Evolutionary conservation across 2,888 invertebrate genomes (phyloP).

Genomic region (Drosophila falleni): DNA sequence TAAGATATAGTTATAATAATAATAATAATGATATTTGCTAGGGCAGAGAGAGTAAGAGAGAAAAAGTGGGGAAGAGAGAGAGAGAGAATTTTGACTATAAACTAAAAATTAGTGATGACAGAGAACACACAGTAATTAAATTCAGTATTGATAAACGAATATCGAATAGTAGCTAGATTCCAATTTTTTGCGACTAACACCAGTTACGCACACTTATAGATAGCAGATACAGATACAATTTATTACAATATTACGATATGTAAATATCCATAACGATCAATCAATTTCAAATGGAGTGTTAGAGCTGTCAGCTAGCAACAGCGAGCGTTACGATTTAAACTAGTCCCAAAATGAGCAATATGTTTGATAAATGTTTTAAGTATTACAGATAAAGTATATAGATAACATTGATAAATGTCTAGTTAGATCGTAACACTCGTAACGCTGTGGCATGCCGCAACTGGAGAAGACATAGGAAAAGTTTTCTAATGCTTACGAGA

Average conservation of each 20-base stretch:
- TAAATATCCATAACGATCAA: constrained; percentile 1
- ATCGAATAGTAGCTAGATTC: constrained; percentile 43
- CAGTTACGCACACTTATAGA: constrained; percentile 81
- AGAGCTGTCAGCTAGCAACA: constrained; percentile 35
- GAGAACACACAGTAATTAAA: constrained; percentile 69
- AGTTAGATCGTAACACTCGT: constrained; percentile 36
- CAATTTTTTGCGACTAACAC: constrained; percentile 83
- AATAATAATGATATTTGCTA: constrained; percentile 11
- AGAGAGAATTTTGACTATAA: constrained; percentile 30
- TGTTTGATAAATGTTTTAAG: constrained; percentile 9
- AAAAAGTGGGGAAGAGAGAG: background rate
- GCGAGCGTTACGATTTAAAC: constrained; percentile 44
- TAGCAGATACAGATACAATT: constrained; percentile 44
- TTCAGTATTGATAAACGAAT: constrained; percentile 31
- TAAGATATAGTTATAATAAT: constrained; percentile 5
- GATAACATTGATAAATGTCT: constrained; percentile 29
- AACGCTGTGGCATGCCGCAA: constrained; percentile 19
- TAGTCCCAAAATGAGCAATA: constrained; percentile 40
- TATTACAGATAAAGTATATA: constrained; percentile 8
- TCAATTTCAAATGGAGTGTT: constrained; percentile 41
- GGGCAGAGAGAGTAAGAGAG: constrained; percentile 11
- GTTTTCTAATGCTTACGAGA: constrained; percentile 63
- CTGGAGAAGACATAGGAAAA: constrained; percentile 69
- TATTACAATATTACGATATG: constrained; percentile 35
- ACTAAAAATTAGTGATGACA: constrained; percentile 81